Base-by-base conservation (phyloP, 2,888 invertebrate species). In the Drosophila vallismaia region DNA sequence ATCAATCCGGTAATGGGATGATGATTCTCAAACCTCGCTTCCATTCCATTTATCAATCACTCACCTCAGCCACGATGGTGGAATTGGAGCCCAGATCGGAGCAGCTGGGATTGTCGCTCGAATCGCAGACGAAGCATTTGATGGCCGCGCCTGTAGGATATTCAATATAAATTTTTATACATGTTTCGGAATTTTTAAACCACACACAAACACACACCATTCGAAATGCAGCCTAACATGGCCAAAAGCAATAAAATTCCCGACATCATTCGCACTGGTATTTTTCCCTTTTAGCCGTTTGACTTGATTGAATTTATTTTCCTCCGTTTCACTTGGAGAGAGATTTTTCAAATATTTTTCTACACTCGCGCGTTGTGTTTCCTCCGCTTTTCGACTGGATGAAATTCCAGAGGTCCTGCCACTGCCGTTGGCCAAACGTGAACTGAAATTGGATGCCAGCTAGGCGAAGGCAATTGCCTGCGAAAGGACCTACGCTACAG, bases 61-160 rank as follows among this genome's bases (percentile, higher is more conserved):
- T 89, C 73, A 91, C 91, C 89, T 91, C 91, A 4, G 91, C 70
- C 51, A 82, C 78, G 67, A 91, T 90, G 78, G 85, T 90, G 14
- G 87, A 80, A 59, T 90, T 88, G 24, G 89, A 79, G 57, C 76
- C 82, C 40, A 91, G 72, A 86, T 93, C 92, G 12, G 91, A 90
- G 86, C 93, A 94, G 70, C 92, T 91, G 5, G 93, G 91, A 89
- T 93, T 93, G 59, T 91, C 91, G 64, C 92, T 91, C 10, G 93
- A 93, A 70, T 93, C 93, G 86, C 93, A 94, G 55, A 93, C 92
- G 91, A 92, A 94, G 78, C 93, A 93, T 77, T 93, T 91, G 54
- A 93, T 92, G 59, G 91, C 91, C 42, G 82, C 85, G 72, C 91
- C 93, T 92, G 77, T 63, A 59, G 69, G 53, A 46, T 69, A 74